Base-by-base conservation (phyloP, 1,140 invertebrate genomes). In the Tyrophagus putrescentiae region DNA sequence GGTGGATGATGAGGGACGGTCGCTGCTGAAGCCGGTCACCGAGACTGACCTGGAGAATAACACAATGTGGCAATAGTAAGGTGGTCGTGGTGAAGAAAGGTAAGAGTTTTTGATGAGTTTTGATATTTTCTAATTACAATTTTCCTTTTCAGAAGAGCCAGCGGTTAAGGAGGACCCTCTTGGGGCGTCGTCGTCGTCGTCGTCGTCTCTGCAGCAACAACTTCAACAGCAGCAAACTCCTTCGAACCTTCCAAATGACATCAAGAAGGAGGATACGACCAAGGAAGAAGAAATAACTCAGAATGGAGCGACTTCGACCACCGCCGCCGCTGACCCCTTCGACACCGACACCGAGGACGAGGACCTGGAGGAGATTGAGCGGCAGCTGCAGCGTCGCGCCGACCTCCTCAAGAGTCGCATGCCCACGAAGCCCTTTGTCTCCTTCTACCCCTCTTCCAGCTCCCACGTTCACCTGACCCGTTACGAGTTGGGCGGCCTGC, bases 401-500 rank as follows among this genome's bases (percentile, higher is more conserved):
- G n/a, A n/a, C n/a, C n/a, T n/a, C n/a, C n/a, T n/a, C n/a, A n/a
- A n/a, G n/a, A n/a, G n/a, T n/a, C 27, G 32, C n/a, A 11, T 16
- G 23, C 23, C 48, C 16, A 28, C 9, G 21, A 48, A 52, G 27
- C 48, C 48, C n/a, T 54, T 54, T 23, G 21, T 54, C 18, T 44
- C 41, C 13, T 39, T 42, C 27, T 11, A 33, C 13, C 34, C 36
- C n/a, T 48, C 44, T 4, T 6, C n/a, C n/a, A 64, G 54, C 29
- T 39, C 57, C 21, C 48, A 65, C 28, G 31, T 67, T 52, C 66
- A 67, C 52, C 56, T 67, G n/a, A 66, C 66, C 41, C 60, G 52
- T 28, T 64, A 41, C 31, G 66, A 67, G 57, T 59, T 62, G 27
- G 56, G 53, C 59, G 66, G 66, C 36, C 76, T 93, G 0, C 91